A percentile compares a stretch with the other conserved stretches of the same genome.
Evolutionary conservation across 2,888 invertebrate genomes (phyloP).

Genomic region (Polydrusus pterygomalis): DNA sequence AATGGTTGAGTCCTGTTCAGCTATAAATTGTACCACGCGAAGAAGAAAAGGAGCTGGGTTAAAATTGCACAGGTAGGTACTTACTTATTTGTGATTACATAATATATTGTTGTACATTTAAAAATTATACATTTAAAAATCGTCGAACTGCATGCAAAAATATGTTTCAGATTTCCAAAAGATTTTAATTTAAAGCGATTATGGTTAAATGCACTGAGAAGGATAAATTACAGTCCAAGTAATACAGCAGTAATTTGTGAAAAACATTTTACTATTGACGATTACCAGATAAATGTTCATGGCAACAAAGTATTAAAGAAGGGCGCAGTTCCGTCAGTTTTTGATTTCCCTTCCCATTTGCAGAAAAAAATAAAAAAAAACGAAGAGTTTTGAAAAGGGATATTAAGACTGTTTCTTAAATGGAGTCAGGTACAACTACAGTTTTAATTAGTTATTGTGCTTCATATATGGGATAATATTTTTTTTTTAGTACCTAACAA

Average conservation of each 20-base stretch:
- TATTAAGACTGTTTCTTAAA: too few species aligned
- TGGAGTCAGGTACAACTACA: too few species aligned
- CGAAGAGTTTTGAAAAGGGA: too few species aligned
- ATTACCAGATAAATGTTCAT: slow-evolving; percentile 28
- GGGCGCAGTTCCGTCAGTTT: too few species aligned
- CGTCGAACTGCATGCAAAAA: neutral
- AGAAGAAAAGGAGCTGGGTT: neutral
- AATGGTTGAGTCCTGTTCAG: slow-evolving; percentile 1
- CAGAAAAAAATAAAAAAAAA: too few species aligned
- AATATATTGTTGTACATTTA: neutral
- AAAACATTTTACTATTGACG: slow-evolving; percentile 19
- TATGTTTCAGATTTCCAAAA: slow-evolving; percentile 1
- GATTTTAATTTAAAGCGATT: slow-evolving; percentile 7
- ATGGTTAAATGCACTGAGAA: slow-evolving; percentile 20
- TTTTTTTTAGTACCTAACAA: too few species aligned
- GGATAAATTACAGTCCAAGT: slow-evolving; percentile 17
- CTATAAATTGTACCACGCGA: neutral
- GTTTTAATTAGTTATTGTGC: too few species aligned
- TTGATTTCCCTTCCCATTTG: too few species aligned
- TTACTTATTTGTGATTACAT: too few species aligned
- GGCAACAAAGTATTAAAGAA: slow-evolving; percentile 25
- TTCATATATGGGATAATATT: too few species aligned
- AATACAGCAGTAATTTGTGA: slow-evolving; percentile 23
- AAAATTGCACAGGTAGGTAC: too few species aligned
- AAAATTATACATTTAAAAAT: too few species aligned